Evolutionary conservation across 2,113 vertebrate genomes (phyloP).

Genomic region (Platycercus adscitus): DNA sequence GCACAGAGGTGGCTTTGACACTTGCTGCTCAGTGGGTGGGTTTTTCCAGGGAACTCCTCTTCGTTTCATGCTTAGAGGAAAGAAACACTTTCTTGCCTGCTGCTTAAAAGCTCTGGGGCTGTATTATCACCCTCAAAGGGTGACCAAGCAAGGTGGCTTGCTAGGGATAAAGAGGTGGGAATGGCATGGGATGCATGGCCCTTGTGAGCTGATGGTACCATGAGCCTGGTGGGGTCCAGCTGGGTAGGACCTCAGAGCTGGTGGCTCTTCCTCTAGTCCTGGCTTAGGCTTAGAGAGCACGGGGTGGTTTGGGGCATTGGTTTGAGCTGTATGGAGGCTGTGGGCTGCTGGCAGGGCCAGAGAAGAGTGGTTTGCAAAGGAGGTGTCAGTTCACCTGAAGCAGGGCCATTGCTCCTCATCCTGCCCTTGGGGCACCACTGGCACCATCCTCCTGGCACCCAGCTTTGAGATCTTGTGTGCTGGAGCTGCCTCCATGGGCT

Average conservation of each 20-base stretch:
- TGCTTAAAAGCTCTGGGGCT: not conserved
- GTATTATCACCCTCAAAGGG: not conserved
- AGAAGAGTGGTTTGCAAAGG: not conserved
- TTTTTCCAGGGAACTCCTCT: constrained; percentile 46
- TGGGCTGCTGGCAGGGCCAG: not conserved
- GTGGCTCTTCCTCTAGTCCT: not conserved
- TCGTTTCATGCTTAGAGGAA: not conserved
- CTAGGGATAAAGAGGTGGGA: not conserved
- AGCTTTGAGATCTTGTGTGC: not conserved
- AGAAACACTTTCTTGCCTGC: not conserved
- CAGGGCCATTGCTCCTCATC: not conserved
- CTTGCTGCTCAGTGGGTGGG: constrained; percentile 39
- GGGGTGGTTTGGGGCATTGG: not conserved
- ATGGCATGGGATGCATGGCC: not conserved
- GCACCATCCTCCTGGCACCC: not conserved
- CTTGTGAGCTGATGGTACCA: accelerated
- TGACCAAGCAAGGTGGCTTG: not conserved
- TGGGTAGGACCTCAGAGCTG: not conserved
- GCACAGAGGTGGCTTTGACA: constrained; percentile 50
- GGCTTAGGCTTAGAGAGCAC: accelerated
- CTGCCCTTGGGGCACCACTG: not conserved
- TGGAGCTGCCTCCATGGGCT: not conserved
- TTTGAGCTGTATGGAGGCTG: not conserved
- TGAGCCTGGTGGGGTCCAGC: not conserved
- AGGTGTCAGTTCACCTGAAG: not conserved